Evolutionary conservation across 2,797 vertebrate genomes (phyloP).

Genomic region (Galago senegalensis): DNA sequence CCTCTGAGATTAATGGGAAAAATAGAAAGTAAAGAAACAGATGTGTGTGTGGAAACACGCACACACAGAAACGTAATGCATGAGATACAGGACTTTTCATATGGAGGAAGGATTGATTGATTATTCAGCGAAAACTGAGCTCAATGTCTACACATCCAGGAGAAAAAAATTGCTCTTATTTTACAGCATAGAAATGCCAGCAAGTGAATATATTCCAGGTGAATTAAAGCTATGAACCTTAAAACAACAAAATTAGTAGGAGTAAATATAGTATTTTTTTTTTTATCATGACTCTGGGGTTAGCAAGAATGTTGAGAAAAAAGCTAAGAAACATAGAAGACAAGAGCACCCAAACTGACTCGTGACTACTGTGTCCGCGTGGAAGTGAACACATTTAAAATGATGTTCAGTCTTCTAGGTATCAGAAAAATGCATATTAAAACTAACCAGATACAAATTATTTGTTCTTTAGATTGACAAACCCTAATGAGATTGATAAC

Average conservation of each 20-base stretch:
- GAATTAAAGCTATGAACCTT: conserved; percentile 17
- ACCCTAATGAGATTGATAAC: not conserved
- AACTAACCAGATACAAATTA: not conserved
- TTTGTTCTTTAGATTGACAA: not conserved
- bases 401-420: not conserved
- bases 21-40: conserved; percentile 58
- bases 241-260: conserved; percentile 34
- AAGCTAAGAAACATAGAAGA: not conserved
- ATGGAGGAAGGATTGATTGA: not conserved
- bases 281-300: conserved; percentile 3
- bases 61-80: not conserved
- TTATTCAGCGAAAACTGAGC: conserved; percentile 49
- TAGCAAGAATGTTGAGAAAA: conserved; percentile 18
- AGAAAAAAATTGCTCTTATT: not conserved
- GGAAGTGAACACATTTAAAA: not conserved
- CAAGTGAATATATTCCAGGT: conserved; percentile 4
- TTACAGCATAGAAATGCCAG: conserved; percentile 6
- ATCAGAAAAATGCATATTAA: conserved; percentile 8
- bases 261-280: not conserved
- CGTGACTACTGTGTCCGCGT: not conserved
- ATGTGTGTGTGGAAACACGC: not conserved
- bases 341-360: conserved; percentile 15
- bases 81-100: conserved; percentile 35
- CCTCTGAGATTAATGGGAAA: conserved; percentile 34
- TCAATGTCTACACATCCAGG: not conserved